These are phyloP conservation scores for Heliothis virescens DNA, from an alignment of 1,140 invertebrate species.

Conservation along the genomic window DNA sequence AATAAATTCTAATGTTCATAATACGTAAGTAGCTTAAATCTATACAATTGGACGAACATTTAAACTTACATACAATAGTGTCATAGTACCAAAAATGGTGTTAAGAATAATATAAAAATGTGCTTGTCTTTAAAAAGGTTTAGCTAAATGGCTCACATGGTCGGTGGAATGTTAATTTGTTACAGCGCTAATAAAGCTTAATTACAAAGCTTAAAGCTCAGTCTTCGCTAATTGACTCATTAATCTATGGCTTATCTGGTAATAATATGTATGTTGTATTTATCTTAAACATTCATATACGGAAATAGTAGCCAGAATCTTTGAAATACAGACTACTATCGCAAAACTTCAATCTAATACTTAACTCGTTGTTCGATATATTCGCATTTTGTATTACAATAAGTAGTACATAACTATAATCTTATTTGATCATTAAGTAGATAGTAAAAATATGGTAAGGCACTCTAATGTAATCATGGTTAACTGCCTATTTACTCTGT, in stretches of 20 bases:
- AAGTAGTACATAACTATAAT: too few species aligned
- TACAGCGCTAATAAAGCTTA: conserved; percentile 35
- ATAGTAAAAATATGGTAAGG: too few species aligned
- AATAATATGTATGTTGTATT: conserved; percentile 14
- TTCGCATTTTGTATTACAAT: too few species aligned
- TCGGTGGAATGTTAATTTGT: conserved; percentile 38
- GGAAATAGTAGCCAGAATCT: too few species aligned
- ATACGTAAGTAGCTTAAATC: not conserved
- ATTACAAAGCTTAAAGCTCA: conserved; percentile 42
- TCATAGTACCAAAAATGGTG: conserved; percentile 15
- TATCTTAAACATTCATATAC: too few species aligned
- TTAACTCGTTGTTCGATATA: too few species aligned
- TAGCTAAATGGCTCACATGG: not conserved
- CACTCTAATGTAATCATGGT: too few species aligned
- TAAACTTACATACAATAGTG: not conserved
- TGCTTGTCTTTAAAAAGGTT: not conserved
- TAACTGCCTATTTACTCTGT: too few species aligned
- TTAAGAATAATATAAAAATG: conserved; percentile 15
- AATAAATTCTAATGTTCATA: not conserved
- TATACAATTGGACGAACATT: not conserved
- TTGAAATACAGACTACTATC: too few species aligned
- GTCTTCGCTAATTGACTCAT: conserved; percentile 29
- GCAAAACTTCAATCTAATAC: too few species aligned
- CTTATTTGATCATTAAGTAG: too few species aligned
- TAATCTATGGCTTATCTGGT: conserved; percentile 8